Base-by-base conservation (phyloP, 2,797 vertebrate genomes). In the Acanthurus lineatus region DNA sequence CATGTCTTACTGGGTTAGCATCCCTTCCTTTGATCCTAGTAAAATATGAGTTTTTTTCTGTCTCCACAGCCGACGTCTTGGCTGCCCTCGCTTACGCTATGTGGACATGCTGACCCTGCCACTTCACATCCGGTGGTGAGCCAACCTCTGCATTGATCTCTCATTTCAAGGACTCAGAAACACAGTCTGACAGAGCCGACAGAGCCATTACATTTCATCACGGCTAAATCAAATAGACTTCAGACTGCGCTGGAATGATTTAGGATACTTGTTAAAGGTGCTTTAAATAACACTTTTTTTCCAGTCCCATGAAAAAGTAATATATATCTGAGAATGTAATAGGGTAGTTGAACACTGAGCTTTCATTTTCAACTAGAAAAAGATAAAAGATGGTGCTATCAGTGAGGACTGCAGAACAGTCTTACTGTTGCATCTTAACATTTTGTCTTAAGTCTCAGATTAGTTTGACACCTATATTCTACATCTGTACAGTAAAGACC, bases 111-210 rank as follows among this genome's bases (percentile, higher is more conserved):
- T 76, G 84, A 86, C 89, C 81, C 78, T 60, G 75, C 51, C 80
- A 83, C 84, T 75, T 77, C 66, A 67, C 60, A 77, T 81, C 72
- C 40, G 6, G 62, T 57, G 42, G 59, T 32, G 25, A 40, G 61
- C 58, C 69, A 80, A 79, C 72, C 73, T 87, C 53, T 47, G 49
- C 51, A 89, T 82, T 77, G 85, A 90, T 88, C 82, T 79, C 63
- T 80, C 15, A 2, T 81, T 88, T 84, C 68, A 73, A 77, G 86
- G 64, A 76, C 69, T 80, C 28, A 40, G 68, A 81, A 84, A 81
- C 48, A 25, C 49, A 42, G 20, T 51, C 76, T 72, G 74, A 67
- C 71, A 9, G 58, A 25, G 73, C 73, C 56, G 84, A 84, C 71
- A 54, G 22, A 79, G 65, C 70, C 66, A 78, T 79, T 75, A 61